These are phyloP conservation scores for Hirtodrosophila duncani DNA, from an alignment of 2,888 invertebrate genomes.

Conservation along the genomic window DNA sequence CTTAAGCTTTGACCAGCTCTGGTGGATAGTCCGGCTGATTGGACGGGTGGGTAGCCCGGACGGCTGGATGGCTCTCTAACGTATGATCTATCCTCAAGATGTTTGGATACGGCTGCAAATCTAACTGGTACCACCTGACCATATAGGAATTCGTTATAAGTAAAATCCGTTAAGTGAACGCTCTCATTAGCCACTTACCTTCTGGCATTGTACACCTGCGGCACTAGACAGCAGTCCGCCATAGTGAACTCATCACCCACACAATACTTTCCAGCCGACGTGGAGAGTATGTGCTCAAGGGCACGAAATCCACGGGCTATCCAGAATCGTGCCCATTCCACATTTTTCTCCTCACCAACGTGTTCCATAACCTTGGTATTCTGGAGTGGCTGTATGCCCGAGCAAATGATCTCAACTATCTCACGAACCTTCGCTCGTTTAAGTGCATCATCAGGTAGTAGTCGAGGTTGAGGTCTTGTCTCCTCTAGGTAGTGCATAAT, in stretches of 20 bases:
- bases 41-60: conserved; percentile 93
- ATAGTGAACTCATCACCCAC: conserved; percentile 95
- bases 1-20: conserved; percentile 86
- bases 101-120: conserved; percentile 92
- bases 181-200: conserved; percentile 83
- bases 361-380: conserved; percentile 92
- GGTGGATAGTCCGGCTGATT: conserved; percentile 97
- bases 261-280: conserved; percentile 93
- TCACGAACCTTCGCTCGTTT: conserved; percentile 94
- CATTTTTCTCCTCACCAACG: conserved; percentile 92
- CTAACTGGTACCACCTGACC: conserved; percentile 94
- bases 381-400: conserved; percentile 97
- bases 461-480: conserved; percentile 88
- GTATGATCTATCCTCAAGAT: conserved; percentile 92
- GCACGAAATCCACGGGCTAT: conserved; percentile 93
- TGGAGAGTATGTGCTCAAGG: conserved; percentile 90
- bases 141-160: too few species aligned
- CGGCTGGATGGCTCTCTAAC: conserved; percentile 92
- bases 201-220: conserved; percentile 96
- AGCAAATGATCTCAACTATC: conserved; percentile 93
- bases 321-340: conserved; percentile 96
- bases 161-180: too few species aligned
- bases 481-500: conserved; percentile 98
- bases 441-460: conserved; percentile 93
- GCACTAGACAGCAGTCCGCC: conserved; percentile 96